A percentile compares a stretch with the other conserved stretches of the same genome.
These are phyloP conservation scores for Urocitellus parryii DNA, from an alignment of 2,113 vertebrate species.

Conservation along the genomic window DNA sequence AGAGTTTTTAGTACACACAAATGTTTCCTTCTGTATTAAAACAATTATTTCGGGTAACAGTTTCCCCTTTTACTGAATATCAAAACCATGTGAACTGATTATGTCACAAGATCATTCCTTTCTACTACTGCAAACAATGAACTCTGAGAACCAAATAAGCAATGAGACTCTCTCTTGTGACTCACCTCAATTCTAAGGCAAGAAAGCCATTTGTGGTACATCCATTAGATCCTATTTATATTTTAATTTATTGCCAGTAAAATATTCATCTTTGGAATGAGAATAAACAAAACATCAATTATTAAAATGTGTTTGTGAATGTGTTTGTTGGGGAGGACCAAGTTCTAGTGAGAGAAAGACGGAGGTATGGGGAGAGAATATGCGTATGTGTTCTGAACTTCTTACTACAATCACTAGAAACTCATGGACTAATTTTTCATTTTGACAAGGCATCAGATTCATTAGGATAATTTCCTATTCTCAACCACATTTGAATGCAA, in stretches of 20 bases:
- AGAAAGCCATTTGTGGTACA: constrained; percentile 33
- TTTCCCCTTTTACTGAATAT: constrained; percentile 33
- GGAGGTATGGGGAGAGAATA: not conserved
- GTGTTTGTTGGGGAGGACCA: not conserved
- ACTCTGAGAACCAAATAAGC: constrained; percentile 53
- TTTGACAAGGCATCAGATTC: constrained; percentile 47
- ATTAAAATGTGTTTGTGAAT: constrained; percentile 31
- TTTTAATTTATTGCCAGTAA: constrained; percentile 54
- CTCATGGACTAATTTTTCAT: constrained; percentile 44
- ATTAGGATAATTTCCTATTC: constrained; percentile 17
- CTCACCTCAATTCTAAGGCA: not conserved
- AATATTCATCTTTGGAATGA: constrained; percentile 46
- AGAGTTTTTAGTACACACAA: constrained; percentile 56
- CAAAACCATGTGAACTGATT: constrained; percentile 55
- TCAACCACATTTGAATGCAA: constrained; percentile 42
- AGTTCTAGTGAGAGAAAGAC: not conserved
- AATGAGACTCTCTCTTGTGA: constrained; percentile 9
- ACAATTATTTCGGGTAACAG: constrained; percentile 33
- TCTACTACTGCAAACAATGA: constrained; percentile 37
- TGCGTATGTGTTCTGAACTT: not conserved
- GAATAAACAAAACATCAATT: not conserved
- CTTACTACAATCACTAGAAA: constrained; percentile 2
- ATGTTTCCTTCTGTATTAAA: constrained; percentile 55
- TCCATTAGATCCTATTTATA: not conserved
- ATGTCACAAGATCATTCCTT: constrained; percentile 63